Base-by-base conservation (phyloP, 2,113 vertebrate species). In the Pseudopodoces humilis region DNA sequence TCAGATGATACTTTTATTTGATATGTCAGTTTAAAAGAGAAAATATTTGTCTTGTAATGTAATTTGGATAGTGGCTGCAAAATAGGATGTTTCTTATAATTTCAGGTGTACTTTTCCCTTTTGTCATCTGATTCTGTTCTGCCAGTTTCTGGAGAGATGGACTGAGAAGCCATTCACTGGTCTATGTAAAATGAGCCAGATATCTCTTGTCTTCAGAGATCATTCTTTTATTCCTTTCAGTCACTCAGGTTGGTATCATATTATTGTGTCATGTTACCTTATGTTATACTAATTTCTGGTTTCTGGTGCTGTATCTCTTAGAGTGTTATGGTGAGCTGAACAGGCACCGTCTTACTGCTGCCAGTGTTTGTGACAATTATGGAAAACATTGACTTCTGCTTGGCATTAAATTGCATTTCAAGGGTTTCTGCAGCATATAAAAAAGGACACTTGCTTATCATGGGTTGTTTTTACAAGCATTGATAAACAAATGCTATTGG, bases 401-500 rank as follows among this genome's bases (percentile, higher is more conserved):
- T 85, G 53, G 41, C 41, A 69, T n/a, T 76, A 64, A 92, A 72
- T 70, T 93, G 43, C 46, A 83, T 92, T 94, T 92, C 63, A 72
- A 83, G 58, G 41, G 59, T 17, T 92, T 18, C 75, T 80, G 31
- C 25, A 1, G 0, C 19, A 24, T 33, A 49, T 59, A 18, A 39
- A 82, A 71, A 68, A 53, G 23, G 21, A 81, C 41, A 28, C 5
- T 60, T 69, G 17, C 47, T 69, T 46, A 53, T 39, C 39, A 35
- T 8, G n/a, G 43, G 27, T 81, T 33, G 49, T 15, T 80, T 68
- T 77, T 50, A 44, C 33, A 90, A 91, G 20, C 15, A 12, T 37
- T 70, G 33, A 47, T 87, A 91, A 91, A 79, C 53, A 83, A 89
- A 53, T 63, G 15, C 24, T 56, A 17, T n/a, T 13, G 50, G 13